These are phyloP conservation scores for Scomberomorus guttatus DNA, from an alignment of 2,797 vertebrate genomes.

Conservation along the genomic window DNA sequence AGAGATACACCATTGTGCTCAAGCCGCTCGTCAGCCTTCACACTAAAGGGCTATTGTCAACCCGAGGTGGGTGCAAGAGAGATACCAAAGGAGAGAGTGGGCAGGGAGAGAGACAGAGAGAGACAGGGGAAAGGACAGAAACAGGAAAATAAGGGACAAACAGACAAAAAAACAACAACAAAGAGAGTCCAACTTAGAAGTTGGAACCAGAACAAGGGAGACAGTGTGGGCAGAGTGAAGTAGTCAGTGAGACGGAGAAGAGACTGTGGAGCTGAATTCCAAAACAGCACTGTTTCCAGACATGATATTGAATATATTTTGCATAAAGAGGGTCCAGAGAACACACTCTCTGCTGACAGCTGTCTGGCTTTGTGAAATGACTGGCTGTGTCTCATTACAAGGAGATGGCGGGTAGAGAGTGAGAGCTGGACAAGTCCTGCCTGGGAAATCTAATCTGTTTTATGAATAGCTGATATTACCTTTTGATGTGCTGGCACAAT, in stretches of 20 bases:
- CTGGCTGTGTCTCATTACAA: conserved; percentile 55
- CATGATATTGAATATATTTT: conserved; percentile 76
- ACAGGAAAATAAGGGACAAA: conserved; percentile 60
- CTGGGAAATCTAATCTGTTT: conserved; percentile 69
- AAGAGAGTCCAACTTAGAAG: conserved; percentile 58
- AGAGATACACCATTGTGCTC: conserved; percentile 73
- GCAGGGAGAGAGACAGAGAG: conserved; percentile 43
- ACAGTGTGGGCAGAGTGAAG: conserved; percentile 67
- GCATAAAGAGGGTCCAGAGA: conserved; percentile 75
- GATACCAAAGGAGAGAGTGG: conserved; percentile 48
- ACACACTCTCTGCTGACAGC: conserved; percentile 72
- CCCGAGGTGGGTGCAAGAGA: conserved; percentile 65
- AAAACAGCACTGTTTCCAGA: conserved; percentile 74
- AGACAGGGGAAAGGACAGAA: conserved; percentile 50
- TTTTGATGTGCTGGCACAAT: conserved; percentile 69
- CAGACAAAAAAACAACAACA: conserved; percentile 47
- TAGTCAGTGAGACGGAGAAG: conserved; percentile 54
- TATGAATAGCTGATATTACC: conserved; percentile 72
- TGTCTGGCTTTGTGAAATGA: conserved; percentile 69
- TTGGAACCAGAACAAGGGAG: conserved; percentile 66
- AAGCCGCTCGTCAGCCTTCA: conserved; percentile 48
- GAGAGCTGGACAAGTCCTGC: conserved; percentile 62
- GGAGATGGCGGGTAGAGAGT: conserved; percentile 34
- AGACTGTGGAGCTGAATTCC: conserved; percentile 72
- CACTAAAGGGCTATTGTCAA: conserved; percentile 77